phyloP scores from a whole-genome alignment of 2,888 invertebrate species.

The Aleiodes alternator region DNA sequence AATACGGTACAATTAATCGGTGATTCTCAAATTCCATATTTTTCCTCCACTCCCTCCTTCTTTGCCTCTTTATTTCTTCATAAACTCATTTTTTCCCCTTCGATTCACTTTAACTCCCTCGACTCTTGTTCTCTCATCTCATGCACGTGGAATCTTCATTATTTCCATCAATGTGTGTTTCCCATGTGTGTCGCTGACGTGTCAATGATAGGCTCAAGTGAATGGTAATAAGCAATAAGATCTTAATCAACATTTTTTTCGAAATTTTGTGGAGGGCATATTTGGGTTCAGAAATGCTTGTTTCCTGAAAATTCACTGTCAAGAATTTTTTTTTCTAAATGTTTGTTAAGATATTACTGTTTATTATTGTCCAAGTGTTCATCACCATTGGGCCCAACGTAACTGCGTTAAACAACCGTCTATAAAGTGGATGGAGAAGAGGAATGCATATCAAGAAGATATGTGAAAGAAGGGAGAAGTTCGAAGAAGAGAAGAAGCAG shows the following conservation, averaged over 20 bases:
- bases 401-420: conserved; percentile 47
- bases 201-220: conserved; percentile 49
- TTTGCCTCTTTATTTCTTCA: too few relatives aligned
- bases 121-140: too few relatives aligned
- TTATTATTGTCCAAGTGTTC: conserved; percentile 38
- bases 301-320: too few relatives aligned
- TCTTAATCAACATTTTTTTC: too few relatives aligned
- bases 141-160: too few relatives aligned
- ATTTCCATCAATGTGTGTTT: background rate
- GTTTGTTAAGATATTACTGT: too few relatives aligned
- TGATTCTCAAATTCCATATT: background rate
- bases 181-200: conserved; percentile 29
- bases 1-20: background rate
- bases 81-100: background rate
- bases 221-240: too few relatives aligned
- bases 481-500: background rate
- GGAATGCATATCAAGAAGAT: background rate
- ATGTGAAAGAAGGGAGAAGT: conserved; percentile 5
- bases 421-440: conserved; percentile 18
- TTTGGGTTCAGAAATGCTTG: too few relatives aligned
- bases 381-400: conserved; percentile 46
- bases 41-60: background rate
- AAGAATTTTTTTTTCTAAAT: too few relatives aligned
- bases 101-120: too few relatives aligned
- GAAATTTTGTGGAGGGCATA: too few relatives aligned